phyloP scores from a whole-genome alignment of 23 tunicate species.

The Ascidia mentula region DNA sequence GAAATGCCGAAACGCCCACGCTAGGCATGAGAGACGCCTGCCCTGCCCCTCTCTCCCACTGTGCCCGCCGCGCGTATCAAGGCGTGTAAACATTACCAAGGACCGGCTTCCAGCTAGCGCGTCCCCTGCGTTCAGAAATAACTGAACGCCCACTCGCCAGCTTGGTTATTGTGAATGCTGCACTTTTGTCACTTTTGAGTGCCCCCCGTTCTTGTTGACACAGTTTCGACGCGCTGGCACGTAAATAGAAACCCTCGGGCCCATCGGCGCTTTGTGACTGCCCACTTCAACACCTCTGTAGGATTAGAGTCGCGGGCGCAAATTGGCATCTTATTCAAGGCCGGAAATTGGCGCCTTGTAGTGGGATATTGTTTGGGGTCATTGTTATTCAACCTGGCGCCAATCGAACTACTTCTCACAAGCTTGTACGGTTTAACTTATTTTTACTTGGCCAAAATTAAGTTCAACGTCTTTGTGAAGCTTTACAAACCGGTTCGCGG shows the following conservation, averaged over 20 bases:
- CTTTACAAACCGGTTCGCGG: no score
- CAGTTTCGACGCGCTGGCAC: background rate
- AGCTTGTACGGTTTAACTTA: no score
- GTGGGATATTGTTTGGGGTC: no score
- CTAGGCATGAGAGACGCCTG: no score
- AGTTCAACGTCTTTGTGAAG: no score
- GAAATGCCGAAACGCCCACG: background rate
- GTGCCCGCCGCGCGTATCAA: background rate
- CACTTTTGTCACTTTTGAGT: background rate
- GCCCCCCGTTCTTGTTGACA: slow-evolving; percentile 1
- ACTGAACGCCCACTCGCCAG: background rate
- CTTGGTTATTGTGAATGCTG: background rate
- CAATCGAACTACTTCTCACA: no score
- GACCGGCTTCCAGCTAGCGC: no score
- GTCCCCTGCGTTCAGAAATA: background rate
- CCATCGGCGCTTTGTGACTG: background rate
- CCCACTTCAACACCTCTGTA: background rate
- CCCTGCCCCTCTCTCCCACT: no score
- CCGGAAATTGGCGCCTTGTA: slow-evolving; percentile 13
- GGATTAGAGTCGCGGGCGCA: background rate
- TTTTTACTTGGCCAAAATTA: no score
- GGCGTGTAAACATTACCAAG: no score
- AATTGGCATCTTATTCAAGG: background rate
- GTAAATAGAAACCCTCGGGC: background rate
- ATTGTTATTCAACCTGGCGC: no score